Evolutionary conservation across 2,888 invertebrate species (phyloP).

Genomic region (Rotaria magnacalcarata): DNA sequence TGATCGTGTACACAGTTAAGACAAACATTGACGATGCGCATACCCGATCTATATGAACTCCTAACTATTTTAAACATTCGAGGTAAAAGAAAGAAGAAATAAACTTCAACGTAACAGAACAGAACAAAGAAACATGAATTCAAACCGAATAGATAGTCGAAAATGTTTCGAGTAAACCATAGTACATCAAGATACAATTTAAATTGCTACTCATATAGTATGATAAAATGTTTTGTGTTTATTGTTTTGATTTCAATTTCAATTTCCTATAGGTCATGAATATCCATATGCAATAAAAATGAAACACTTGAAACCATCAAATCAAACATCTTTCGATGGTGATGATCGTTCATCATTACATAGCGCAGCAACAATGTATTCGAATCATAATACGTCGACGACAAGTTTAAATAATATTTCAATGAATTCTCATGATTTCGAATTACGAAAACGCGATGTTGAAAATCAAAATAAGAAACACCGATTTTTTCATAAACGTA

Average conservation of each 20-base stretch:
- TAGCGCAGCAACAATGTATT: neutral
- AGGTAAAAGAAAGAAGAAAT: neutral
- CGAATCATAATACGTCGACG: neutral
- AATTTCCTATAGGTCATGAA: neutral
- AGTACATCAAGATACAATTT: slow-evolving; percentile 3
- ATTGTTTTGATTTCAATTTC: too few relatives aligned
- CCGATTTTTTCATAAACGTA: slow-evolving; percentile 19
- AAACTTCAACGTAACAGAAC: neutral
- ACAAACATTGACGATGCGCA: slow-evolving; percentile 24
- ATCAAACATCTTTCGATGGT: neutral
- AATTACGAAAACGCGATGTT: slow-evolving; percentile 28
- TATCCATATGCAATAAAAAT: slow-evolving; percentile 38
- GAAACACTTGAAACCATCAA: slow-evolving; percentile 23
- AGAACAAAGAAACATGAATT: slow-evolving; percentile 12
- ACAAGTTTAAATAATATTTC: slow-evolving; percentile 16
- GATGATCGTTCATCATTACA: neutral
- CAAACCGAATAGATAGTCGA: neutral
- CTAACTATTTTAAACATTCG: slow-evolving; percentile 3
- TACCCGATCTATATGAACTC: neutral
- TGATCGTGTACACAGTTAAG: slow-evolving; percentile 13
- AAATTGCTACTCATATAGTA: slow-evolving; percentile 5
- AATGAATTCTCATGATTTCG: slow-evolving; percentile 9
- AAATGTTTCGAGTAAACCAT: slow-evolving; percentile 7
- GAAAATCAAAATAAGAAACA: slow-evolving; percentile 13
- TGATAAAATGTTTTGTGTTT: too few relatives aligned